These are phyloP conservation scores for Odontophorus gujanensis DNA, from an alignment of 2,113 vertebrate genomes.

Conservation along the genomic window DNA sequence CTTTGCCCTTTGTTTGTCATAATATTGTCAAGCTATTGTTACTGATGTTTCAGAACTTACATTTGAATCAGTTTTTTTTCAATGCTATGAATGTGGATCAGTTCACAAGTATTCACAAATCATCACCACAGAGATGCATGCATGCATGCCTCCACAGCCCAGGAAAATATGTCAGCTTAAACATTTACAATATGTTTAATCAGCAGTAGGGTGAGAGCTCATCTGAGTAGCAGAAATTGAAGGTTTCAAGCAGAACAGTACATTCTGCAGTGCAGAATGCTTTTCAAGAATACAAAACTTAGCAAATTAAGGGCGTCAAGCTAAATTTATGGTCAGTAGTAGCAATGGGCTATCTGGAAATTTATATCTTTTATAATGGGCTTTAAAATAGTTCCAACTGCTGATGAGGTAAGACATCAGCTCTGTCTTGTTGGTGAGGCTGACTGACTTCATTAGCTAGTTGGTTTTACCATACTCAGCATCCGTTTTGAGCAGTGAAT, in stretches of 20 bases:
- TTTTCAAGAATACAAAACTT: conserved; percentile 1
- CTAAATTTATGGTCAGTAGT: background rate
- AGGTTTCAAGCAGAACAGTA: conserved; percentile 20
- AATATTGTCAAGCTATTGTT: conserved; percentile 21
- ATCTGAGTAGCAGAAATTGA: conserved; percentile 25
- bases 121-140: background rate
- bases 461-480: background rate
- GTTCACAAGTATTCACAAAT: conserved; percentile 62
- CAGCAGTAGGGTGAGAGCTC: conserved; percentile 37
- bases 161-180: conserved; percentile 60
- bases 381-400: background rate
- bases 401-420: background rate
- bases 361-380: background rate
- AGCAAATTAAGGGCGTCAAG: background rate
- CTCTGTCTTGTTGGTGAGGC: background rate
- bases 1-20: conserved; percentile 27
- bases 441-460: background rate
- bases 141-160: background rate
- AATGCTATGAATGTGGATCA: background rate
- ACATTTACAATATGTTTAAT: conserved; percentile 62
- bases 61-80: conserved; percentile 17
- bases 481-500: background rate
- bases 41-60: background rate
- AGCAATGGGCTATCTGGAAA: background rate
- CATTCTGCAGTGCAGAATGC: background rate